Evolutionary conservation across 37 sponge, comb jelly and placozoan genomes (phyloP).

Genomic region (Ephydatia muelleri): DNA sequence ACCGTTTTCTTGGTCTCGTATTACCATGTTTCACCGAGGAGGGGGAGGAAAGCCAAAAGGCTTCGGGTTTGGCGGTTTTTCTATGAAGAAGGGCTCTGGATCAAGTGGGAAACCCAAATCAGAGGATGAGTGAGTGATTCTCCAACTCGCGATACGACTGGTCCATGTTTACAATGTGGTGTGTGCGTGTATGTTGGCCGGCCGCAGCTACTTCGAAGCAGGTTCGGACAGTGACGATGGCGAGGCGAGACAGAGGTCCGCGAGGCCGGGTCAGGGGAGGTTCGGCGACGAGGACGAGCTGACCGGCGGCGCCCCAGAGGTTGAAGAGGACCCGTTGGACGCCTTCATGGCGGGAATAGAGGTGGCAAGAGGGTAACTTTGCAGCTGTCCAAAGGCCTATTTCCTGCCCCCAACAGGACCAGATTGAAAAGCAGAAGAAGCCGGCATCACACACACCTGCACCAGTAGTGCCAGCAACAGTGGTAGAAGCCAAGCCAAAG

Average conservation of each 20-base stretch:
- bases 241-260: slow-evolving; percentile 8
- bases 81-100: slow-evolving; percentile 12
- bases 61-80: slow-evolving; percentile 51
- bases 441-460: too few relatives aligned
- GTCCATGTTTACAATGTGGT: too few relatives aligned
- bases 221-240: slow-evolving; percentile 26
- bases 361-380: slow-evolving; percentile 23
- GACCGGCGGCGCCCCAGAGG: slow-evolving; percentile 22
- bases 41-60: background rate
- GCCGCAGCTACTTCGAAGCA: slow-evolving; percentile 34
- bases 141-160: too few relatives aligned
- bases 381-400: too few relatives aligned
- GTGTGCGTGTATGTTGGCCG: background rate
- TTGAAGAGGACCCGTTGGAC: slow-evolving; percentile 93
- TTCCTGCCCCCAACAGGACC: slow-evolving; percentile 26
- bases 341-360: slow-evolving; percentile 98
- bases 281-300: background rate
- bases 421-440: slow-evolving; percentile 35
- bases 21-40: slow-evolving; percentile 30
- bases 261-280: slow-evolving; percentile 28
- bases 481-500: background rate
- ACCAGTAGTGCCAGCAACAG: background rate
- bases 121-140: slow-evolving; percentile 57
- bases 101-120: slow-evolving; percentile 10
- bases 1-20: too few relatives aligned